These are phyloP conservation scores for Harlomillsia oculata DNA, from an alignment of 1,140 invertebrate species.

Conservation along the genomic window DNA sequence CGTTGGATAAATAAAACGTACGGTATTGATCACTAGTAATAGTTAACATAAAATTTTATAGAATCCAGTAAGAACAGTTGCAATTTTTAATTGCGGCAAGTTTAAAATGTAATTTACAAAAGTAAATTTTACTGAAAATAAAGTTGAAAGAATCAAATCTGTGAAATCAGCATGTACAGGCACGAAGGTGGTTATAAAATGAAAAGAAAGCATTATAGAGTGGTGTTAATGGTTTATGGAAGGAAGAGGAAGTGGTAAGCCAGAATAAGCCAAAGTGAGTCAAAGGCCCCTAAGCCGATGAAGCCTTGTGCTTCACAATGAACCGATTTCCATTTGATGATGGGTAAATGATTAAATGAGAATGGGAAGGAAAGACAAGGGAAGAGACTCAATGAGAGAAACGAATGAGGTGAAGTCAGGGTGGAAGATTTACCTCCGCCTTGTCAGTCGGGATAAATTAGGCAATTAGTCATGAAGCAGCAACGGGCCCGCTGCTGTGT, in stretches of 20 bases:
- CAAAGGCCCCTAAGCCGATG: background rate
- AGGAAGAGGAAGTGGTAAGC: constrained; percentile 12
- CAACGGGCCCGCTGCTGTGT: constrained; percentile 19
- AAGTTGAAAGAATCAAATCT: no score
- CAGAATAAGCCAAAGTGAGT: background rate
- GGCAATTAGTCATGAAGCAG: constrained; percentile 32
- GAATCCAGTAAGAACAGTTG: no score
- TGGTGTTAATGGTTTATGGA: background rate
- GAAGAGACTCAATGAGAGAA: constrained; percentile 8
- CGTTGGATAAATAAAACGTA: no score
- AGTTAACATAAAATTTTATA: no score
- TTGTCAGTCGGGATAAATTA: constrained; percentile 31
- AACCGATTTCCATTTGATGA: constrained; percentile 11
- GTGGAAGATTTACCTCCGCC: constrained; percentile 25
- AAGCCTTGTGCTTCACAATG: background rate
- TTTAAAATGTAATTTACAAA: no score
- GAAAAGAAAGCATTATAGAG: background rate
- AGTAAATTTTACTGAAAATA: no score
- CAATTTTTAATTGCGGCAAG: no score
- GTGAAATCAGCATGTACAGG: no score
- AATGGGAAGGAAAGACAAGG: constrained; percentile 11
- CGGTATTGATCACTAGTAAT: no score
- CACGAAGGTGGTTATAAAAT: no score
- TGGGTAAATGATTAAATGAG: constrained; percentile 10
- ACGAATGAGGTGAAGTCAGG: constrained; percentile 18